Conservation (phyloP, 2,888 invertebrate species). For the Habrosyne pyritoides region DNA sequence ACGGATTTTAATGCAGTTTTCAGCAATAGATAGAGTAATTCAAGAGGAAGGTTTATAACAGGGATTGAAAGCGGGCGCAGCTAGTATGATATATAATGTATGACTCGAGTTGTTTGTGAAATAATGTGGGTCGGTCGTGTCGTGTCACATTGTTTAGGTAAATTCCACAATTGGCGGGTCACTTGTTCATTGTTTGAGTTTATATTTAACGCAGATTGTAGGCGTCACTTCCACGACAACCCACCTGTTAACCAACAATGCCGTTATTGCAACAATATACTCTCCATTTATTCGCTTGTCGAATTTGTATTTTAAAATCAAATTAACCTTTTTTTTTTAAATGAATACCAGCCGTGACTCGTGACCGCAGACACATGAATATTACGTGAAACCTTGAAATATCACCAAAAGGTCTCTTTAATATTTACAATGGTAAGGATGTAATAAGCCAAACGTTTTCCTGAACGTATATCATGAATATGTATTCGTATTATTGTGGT, state of each 20-base stretch:
- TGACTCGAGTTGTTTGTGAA: background rate
- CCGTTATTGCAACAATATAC: constrained; percentile 44
- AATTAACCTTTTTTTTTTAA: constrained; percentile 1
- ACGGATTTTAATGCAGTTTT: too few species aligned
- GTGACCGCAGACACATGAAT: background rate
- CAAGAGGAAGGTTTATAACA: too few species aligned
- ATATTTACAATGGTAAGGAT: background rate
- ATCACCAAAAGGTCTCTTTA: constrained; percentile 3
- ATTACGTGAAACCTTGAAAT: constrained; percentile 1
- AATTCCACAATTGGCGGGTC: constrained; percentile 41
- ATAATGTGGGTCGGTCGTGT: background rate
- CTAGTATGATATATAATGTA: too few species aligned
- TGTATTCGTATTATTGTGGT: background rate
- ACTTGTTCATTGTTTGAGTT: constrained; percentile 42
- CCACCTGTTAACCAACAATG: constrained; percentile 42
- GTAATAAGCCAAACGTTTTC: background rate
- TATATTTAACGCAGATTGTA: constrained; percentile 46
- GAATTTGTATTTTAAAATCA: background rate
- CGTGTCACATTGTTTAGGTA: background rate
- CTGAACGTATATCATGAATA: constrained; percentile 5
- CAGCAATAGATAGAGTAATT: too few species aligned
- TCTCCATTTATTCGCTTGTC: constrained; percentile 14
- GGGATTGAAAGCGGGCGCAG: too few species aligned
- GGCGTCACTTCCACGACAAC: constrained; percentile 45
- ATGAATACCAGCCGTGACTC: background rate